Base-by-base conservation (phyloP, 1,140 invertebrate species). In the Phocides pigmalion region DNA sequence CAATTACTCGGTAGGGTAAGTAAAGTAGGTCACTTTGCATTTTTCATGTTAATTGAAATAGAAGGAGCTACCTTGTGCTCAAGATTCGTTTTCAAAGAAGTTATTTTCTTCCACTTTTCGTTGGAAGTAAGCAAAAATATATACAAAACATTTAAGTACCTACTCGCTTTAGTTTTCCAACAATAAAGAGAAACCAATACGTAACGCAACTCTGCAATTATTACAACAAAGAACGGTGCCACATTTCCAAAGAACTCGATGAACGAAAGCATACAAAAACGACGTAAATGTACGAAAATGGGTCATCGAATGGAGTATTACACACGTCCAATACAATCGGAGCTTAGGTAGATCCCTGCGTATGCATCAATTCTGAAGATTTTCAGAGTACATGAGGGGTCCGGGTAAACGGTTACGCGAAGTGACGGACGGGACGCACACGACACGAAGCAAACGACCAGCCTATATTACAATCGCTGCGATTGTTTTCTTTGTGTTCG, bases 221-320 rank as follows among this genome's bases (percentile, higher is more conserved):
- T 68, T 58, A 71, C 65, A 77, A 81, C 82, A 84, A 82, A 81
- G 74, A 15, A 71, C 54, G 58, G 41, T 47, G 63, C 64, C 68
- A 66, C 70, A 70, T 64, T 66, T 68, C 71, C 71, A 72, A 71
- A 76, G 79, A 78, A 70, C 74, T 65, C 70, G 74, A 72, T 71
- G 71, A 77, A 81, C 76, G 72, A 74, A 76, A 74, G 75, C 73
- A 69, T 69, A 80, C 64, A 70, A 74, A 74, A 82, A 75, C 69
- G 69, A 81, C 61, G 70, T 62, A 72, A 75, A 75, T 78, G 72
- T 70, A 81, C 72, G 72, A 82, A 85, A 85, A 82, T 83, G 76
- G 81, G 82, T 83, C 82, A 85, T 83, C 81, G 79, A 82, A 79
- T 79, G 74, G 72, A 80, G 70, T 75, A 76, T 73, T 71, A 68